These are phyloP conservation scores for Lycia hirtaria DNA, from an alignment of 2,888 invertebrate genomes.

Conservation along the genomic window DNA sequence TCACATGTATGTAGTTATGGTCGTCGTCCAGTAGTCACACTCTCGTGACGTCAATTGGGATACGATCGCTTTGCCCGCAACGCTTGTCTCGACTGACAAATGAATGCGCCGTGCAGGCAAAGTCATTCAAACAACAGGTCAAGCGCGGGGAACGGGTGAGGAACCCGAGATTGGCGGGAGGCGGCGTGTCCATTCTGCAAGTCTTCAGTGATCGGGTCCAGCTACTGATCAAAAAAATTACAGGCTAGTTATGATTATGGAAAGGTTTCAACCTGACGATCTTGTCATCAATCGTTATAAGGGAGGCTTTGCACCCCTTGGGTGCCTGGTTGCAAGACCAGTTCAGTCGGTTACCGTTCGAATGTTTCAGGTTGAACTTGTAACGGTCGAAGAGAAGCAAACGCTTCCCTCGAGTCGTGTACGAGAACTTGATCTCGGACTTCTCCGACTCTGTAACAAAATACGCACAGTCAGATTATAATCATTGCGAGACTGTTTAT, in stretches of 20 bases:
- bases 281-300: slow-evolving; percentile 12
- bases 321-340: slow-evolving; percentile 49
- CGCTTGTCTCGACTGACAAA: no score
- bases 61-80: no score
- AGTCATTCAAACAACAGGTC: no score
- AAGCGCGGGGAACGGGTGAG: no score
- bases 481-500: background rate
- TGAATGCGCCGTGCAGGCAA: no score
- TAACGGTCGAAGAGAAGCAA: slow-evolving; percentile 45
- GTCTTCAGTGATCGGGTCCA: no score
- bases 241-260: slow-evolving; percentile 12
- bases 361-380: slow-evolving; percentile 53
- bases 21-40: no score
- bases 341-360: slow-evolving; percentile 34
- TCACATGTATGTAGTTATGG: no score
- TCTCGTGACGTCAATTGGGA: no score
- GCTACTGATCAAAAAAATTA: background rate
- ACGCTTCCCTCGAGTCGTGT: slow-evolving; percentile 49
- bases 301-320: slow-evolving; percentile 42
- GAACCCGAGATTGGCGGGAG: no score
- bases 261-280: slow-evolving; percentile 27
- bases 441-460: slow-evolving; percentile 8
- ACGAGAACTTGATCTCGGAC: slow-evolving; percentile 26
- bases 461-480: background rate
- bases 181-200: no score